Conservation (phyloP, 2,888 invertebrate species). For the Autographa pulchrina region DNA sequence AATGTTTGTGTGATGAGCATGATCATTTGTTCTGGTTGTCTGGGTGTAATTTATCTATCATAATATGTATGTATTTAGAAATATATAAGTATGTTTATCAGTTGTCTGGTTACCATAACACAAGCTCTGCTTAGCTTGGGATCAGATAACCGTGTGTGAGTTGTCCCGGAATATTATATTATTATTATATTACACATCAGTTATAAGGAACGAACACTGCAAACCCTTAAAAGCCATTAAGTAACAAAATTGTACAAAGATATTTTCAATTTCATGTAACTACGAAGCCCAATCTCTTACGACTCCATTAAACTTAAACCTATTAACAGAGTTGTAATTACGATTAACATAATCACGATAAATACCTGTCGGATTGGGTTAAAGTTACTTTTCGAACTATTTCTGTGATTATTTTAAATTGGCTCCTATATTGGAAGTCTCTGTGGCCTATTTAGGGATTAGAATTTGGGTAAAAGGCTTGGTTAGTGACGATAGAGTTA, state of each 20-base stretch:
- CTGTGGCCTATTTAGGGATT: not conserved
- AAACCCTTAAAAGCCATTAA: not conserved
- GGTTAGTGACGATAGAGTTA: not conserved
- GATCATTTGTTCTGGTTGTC: too few species aligned
- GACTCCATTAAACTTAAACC: constrained; percentile 44
- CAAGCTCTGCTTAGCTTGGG: too few species aligned
- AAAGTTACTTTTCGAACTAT: constrained; percentile 30
- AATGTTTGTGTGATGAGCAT: too few species aligned
- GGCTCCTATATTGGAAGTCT: not conserved
- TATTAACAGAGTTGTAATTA: constrained; percentile 49
- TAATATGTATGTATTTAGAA: too few species aligned
- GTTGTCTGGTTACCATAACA: too few species aligned
- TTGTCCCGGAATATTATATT: too few species aligned
- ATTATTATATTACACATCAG: too few species aligned
- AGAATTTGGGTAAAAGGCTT: not conserved
- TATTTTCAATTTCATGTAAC: constrained; percentile 45
- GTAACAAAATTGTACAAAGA: not conserved
- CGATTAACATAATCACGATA: constrained; percentile 50
- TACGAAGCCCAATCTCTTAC: constrained; percentile 41
- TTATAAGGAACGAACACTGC: too few species aligned
- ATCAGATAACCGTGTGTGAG: too few species aligned
- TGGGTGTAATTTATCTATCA: too few species aligned
- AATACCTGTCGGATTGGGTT: constrained; percentile 24
- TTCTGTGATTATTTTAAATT: constrained; percentile 9
- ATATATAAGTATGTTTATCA: too few species aligned